These are phyloP conservation scores for Taphrorychus bicolor DNA, from an alignment of 2,888 invertebrate genomes.

Conservation along the genomic window DNA sequence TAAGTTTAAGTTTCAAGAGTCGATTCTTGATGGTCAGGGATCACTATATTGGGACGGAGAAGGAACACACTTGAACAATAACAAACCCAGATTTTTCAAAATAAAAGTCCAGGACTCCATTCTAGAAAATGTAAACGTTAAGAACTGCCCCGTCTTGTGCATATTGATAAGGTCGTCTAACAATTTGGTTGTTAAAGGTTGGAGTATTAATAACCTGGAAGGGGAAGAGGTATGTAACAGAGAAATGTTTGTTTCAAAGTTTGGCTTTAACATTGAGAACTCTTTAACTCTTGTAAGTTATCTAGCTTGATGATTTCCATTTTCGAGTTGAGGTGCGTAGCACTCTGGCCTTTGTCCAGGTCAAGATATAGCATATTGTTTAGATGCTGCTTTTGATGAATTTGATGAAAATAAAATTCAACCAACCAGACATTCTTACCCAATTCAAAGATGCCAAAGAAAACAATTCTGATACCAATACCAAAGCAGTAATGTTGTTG, in stretches of 20 bases:
- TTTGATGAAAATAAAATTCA: no score
- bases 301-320: no score
- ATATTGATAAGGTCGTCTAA: not conserved
- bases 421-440: no score
- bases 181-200: conserved; percentile 15
- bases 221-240: conserved; percentile 23
- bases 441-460: no score
- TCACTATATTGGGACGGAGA: conserved; percentile 25
- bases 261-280: not conserved
- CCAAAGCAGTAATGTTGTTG: no score
- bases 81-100: conserved; percentile 13
- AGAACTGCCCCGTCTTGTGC: conserved; percentile 25
- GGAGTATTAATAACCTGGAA: conserved; percentile 24
- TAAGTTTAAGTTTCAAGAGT: conserved; percentile 1
- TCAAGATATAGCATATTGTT: no score
- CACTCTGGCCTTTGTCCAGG: no score
- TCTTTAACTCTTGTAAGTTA: no score
- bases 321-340: no score
- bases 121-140: conserved; percentile 15
- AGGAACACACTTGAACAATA: conserved; percentile 17
- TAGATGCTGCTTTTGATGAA: no score
- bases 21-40: conserved; percentile 29
- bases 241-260: not conserved
- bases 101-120: conserved; percentile 13
- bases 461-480: no score